Conservation (phyloP, 1,140 invertebrate species). For the Drosophila triauraria region DNA sequence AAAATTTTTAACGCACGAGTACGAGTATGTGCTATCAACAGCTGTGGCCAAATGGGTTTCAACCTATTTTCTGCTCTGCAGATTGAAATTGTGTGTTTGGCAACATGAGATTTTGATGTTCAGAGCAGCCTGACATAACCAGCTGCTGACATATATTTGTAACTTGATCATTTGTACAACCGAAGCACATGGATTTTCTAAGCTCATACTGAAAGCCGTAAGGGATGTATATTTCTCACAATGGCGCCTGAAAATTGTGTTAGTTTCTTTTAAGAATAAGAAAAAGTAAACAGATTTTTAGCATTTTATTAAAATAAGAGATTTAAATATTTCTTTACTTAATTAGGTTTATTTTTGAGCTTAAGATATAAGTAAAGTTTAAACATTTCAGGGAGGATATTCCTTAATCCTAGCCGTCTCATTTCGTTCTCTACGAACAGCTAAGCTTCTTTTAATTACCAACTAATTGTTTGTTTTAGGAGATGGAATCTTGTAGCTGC, state of each 20-base stretch:
- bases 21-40: constrained; percentile 31
- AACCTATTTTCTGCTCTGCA: constrained; percentile 13
- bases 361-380: background rate
- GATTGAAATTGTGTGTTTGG: constrained; percentile 40
- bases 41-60: constrained; percentile 39
- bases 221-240: background rate
- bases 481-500: constrained; percentile 5
- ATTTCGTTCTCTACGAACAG: background rate
- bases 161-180: constrained; percentile 15
- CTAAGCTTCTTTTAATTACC: constrained; percentile 22
- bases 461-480: constrained; percentile 23
- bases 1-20: constrained; percentile 33
- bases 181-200: background rate
- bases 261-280: background rate
- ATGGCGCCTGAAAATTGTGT: background rate
- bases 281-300: too few species aligned
- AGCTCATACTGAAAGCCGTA: background rate
- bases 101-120: constrained; percentile 67
- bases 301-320: too few species aligned
- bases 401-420: constrained; percentile 2
- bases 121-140: constrained; percentile 35
- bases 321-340: background rate
- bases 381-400: background rate
- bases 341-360: background rate
- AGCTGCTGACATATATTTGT: constrained; percentile 47